Percentiles rank a stretch among this genome's conserved stretches.
Conservation (phyloP, 2,797 vertebrate genomes). For the Antrozous pallidus region DNA sequence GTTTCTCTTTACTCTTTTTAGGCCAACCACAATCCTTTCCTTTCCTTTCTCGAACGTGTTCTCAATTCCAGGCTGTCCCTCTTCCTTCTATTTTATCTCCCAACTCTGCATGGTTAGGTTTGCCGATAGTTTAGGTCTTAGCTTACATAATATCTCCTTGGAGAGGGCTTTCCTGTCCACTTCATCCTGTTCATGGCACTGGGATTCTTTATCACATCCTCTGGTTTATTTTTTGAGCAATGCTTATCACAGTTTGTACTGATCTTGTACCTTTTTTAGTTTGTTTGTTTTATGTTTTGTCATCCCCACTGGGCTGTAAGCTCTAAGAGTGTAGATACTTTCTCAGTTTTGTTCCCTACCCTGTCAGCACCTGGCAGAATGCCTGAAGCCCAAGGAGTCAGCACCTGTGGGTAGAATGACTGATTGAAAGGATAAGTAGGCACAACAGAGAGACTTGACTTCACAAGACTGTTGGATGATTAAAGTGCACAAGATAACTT, state of each 20-base stretch:
- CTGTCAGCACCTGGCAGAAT: background rate
- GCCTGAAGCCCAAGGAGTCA: background rate
- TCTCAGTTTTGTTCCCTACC: background rate
- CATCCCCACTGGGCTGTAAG: background rate
- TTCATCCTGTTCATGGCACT: background rate
- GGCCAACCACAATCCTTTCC: background rate
- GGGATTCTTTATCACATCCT: background rate
- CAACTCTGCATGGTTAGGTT: background rate
- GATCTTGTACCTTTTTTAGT: background rate
- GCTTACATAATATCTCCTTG: background rate
- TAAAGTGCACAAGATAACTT: background rate
- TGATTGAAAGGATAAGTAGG: background rate
- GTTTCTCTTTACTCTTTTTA: background rate
- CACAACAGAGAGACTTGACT: background rate
- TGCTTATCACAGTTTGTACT: background rate
- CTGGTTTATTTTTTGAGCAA: background rate
- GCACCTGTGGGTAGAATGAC: background rate
- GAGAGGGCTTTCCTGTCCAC: background rate
- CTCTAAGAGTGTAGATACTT: background rate
- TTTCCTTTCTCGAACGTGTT: background rate
- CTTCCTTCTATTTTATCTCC: background rate
- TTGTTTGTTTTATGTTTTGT: background rate
- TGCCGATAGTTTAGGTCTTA: background rate
- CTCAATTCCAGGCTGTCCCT: background rate
- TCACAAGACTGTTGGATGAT: background rate